Percentiles rank a stretch among this genome's conserved stretches.
phyloP scores from a whole-genome alignment of 2,888 invertebrate species.

The Tridacna crocea region DNA sequence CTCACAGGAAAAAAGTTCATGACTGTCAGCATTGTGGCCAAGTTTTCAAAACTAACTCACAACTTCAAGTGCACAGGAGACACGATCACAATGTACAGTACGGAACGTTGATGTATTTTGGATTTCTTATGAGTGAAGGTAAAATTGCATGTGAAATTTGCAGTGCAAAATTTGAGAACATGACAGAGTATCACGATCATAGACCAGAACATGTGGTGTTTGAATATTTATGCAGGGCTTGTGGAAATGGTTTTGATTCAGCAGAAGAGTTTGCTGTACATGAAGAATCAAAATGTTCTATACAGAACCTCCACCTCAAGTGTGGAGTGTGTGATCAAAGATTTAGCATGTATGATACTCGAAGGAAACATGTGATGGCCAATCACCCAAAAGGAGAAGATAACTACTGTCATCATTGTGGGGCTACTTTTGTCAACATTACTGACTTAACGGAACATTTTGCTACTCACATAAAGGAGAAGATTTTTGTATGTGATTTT shows the following conservation, averaged over 20 bases:
- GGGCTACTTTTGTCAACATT: slow-evolving; percentile 29
- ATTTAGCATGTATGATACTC: slow-evolving; percentile 49
- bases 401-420: slow-evolving; percentile 57
- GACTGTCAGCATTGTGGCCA: slow-evolving; percentile 52
- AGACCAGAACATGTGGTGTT: slow-evolving; percentile 45
- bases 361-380: slow-evolving; percentile 50
- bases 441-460: slow-evolving; percentile 41
- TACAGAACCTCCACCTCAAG: slow-evolving; percentile 36
- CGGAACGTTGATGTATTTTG: slow-evolving; percentile 56
- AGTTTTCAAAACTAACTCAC: slow-evolving; percentile 42
- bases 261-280: slow-evolving; percentile 44
- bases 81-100: slow-evolving; percentile 54
- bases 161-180: slow-evolving; percentile 47
- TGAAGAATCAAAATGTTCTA: slow-evolving; percentile 33
- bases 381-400: slow-evolving; percentile 43
- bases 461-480: slow-evolving; percentile 39
- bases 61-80: slow-evolving; percentile 49
- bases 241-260: slow-evolving; percentile 52
- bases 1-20: slow-evolving; percentile 52
- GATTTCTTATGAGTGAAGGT: slow-evolving; percentile 48
- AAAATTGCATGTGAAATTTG: slow-evolving; percentile 57
- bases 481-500: slow-evolving; percentile 49
- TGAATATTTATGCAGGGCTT: slow-evolving; percentile 40
- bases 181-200: slow-evolving; percentile 51
- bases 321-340: slow-evolving; percentile 48